Base-by-base conservation (phyloP, 2,113 vertebrate species). In the Paedocypris sp. region DNA sequence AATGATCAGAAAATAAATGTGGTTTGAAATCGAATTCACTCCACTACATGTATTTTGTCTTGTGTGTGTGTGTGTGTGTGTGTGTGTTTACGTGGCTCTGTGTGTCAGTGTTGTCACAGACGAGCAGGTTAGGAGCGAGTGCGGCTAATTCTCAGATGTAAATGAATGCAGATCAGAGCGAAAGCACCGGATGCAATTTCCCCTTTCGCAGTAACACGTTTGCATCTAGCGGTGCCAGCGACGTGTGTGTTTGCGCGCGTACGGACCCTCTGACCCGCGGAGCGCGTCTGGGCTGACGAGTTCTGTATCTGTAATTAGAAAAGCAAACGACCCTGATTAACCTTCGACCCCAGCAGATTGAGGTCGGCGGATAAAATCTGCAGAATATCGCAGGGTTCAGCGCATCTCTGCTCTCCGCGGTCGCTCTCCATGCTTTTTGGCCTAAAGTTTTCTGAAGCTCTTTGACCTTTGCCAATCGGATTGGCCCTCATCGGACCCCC, bases 321-420 rank as follows among this genome's bases (percentile, higher is more conserved):
- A 62, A 68, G 64, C 51, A 68, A 72, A 56, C 48, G 67, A 70
- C 73, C 70, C 62, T 43, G 61, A 70, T 75, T 75, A 75, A 68
- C 73, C 70, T 38, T 58, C 41, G 53, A 50, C 64, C 51, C 52
- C 1, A 23, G 35, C 38, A 61, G 58, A 72, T 70, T 75, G 70
- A 52, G 67, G 67, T 70, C 64, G 35, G 35, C 45, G 38, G 66
- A 72, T 72, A 61, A 72, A 64, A 68, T 60, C 45, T 49, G 7
- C 1, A 3, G 61, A 64, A 65, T 60, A 42, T 64, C 12, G 23
- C 2, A 16, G 19, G 26, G 12, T 39, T 26, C 26, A 9, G 6
- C 36, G 22, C 16, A 8, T 41, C 7, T 11, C 11, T 6, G 58
- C 26, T 54, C 31, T 54, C 43, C 56, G 45, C 12, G 35, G 9